Conservation (phyloP, 2,113 vertebrate genomes). For the Propithecus coquereli region DNA sequence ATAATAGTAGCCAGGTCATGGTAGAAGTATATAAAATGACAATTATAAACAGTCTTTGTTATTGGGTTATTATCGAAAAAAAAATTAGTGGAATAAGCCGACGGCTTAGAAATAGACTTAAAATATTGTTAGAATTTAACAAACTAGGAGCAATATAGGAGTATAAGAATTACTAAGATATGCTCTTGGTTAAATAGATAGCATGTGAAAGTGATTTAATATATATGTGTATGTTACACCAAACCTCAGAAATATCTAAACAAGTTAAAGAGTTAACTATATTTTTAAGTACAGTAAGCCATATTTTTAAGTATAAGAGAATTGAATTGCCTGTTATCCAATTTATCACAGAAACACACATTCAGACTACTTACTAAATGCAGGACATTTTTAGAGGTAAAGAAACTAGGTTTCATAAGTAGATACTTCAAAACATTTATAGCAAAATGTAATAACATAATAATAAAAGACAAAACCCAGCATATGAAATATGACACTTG, state of each 20-base stretch:
- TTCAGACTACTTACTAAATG: neutral
- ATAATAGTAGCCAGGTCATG: neutral
- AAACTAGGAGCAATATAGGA: neutral
- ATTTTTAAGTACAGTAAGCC: neutral
- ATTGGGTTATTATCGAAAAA: neutral
- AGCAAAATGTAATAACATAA: conserved; percentile 9
- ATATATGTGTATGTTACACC: neutral
- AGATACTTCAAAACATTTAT: neutral
- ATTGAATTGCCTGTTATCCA: neutral
- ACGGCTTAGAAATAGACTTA: neutral
- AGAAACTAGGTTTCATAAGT: neutral
- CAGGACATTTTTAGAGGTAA: neutral
- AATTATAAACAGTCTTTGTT: neutral
- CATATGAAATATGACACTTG: neutral
- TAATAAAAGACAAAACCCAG: neutral
- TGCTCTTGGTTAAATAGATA: neutral
- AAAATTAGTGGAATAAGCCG: neutral
- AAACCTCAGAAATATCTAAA: conserved; percentile 11
- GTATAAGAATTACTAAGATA: neutral
- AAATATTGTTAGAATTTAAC: neutral
- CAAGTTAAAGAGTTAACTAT: neutral
- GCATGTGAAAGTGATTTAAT: neutral
- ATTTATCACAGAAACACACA: neutral
- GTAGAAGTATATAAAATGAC: neutral
- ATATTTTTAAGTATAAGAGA: neutral